Percentiles rank a stretch among this genome's conserved stretches.
These are phyloP conservation scores for Chaenodraco wilsoni DNA, from an alignment of 2,797 vertebrate species.

Conservation along the genomic window DNA sequence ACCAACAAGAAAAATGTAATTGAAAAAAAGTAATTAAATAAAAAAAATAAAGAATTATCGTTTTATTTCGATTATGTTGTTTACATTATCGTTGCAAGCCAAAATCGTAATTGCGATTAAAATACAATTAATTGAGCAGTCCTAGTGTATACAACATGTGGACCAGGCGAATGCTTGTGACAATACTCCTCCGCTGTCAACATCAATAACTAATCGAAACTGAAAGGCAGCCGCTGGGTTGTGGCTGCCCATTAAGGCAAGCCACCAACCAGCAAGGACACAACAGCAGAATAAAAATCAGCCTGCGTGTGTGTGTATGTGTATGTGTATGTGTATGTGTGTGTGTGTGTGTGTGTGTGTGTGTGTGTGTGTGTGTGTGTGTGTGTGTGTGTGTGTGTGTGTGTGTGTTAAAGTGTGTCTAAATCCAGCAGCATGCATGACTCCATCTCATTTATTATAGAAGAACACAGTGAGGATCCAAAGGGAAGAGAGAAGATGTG, in stretches of 20 bases:
- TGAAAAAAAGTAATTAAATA: too few species aligned
- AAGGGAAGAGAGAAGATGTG: not conserved
- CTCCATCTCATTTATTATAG: slow-evolving; percentile 49
- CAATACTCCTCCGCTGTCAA: slow-evolving; percentile 42
- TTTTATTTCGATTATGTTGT: too few species aligned
- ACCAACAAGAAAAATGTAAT: too few species aligned
- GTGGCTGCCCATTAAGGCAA: slow-evolving; percentile 6
- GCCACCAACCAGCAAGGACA: slow-evolving; percentile 10
- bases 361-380: not conserved
- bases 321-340: too few species aligned
- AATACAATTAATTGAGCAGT: too few species aligned
- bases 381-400: not conserved
- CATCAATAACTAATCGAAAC: slow-evolving; percentile 54
- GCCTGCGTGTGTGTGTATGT: not conserved
- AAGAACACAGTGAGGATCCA: slow-evolving; percentile 36
- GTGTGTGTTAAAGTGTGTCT: slow-evolving; percentile 18
- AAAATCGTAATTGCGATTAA: too few species aligned
- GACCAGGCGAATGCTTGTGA: slow-evolving; percentile 35
- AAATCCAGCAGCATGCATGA: slow-evolving; percentile 44
- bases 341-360: not conserved
- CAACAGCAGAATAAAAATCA: slow-evolving; percentile 22
- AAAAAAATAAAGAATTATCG: too few species aligned
- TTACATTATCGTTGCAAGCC: too few species aligned
- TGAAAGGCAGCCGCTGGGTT: slow-evolving; percentile 20
- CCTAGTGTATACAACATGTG: slow-evolving; percentile 13